A percentile compares a stretch with the other conserved stretches of the same genome.
These are phyloP conservation scores for Calosoma granatense DNA, from an alignment of 1,140 invertebrate species.

Conservation along the genomic window DNA sequence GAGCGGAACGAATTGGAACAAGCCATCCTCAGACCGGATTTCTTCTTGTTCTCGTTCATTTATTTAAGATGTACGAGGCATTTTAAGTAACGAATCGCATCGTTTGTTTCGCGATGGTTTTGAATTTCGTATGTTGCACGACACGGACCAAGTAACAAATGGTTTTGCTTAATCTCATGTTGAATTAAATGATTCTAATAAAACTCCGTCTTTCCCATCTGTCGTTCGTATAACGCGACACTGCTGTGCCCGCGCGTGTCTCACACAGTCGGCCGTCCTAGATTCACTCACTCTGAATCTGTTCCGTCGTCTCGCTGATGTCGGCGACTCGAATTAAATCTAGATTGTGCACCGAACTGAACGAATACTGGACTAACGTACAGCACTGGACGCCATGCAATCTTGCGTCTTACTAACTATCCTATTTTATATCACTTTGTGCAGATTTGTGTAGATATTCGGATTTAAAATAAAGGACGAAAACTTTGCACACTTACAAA, in stretches of 20 bases:
- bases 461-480: constrained; percentile 26
- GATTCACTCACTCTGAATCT: neutral
- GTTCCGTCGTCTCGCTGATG: neutral
- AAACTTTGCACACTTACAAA: neutral
- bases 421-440: constrained; percentile 21
- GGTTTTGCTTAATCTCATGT: constrained; percentile 7
- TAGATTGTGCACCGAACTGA: neutral
- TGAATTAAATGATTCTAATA: constrained; percentile 9
- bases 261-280: neutral
- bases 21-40: too few relatives aligned
- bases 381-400: neutral
- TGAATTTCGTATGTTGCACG: neutral
- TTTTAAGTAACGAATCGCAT: constrained; percentile 6
- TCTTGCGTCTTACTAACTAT: neutral
- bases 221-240: neutral
- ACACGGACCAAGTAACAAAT: neutral
- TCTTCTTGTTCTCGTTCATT: too few relatives aligned
- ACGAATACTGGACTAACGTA: neutral
- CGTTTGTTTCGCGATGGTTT: constrained; percentile 6
- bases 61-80: constrained; percentile 6
- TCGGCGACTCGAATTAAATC: neutral
- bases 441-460: constrained; percentile 33
- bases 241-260: neutral
- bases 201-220: constrained; percentile 4
- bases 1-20: too few relatives aligned